Conservation (phyloP, 1,140 invertebrate species). For the Dinothrombium tinctorium region DNA sequence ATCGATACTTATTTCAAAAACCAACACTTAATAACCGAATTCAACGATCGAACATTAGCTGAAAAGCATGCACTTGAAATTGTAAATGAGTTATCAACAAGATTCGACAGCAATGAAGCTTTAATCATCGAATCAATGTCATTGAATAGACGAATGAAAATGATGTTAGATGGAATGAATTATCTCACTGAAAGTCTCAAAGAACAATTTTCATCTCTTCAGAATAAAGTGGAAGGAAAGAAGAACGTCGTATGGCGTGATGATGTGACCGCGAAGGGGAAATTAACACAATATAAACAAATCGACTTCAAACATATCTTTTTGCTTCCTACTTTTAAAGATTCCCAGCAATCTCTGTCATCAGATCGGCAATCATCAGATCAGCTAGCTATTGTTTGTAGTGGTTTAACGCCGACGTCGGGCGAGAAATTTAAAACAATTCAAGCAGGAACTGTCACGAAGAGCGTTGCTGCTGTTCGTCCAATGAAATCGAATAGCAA, state of each 20-base stretch:
- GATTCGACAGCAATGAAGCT: neutral
- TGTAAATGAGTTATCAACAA: neutral
- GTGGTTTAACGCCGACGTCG: no score
- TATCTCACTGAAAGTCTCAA: slow-evolving; percentile 5
- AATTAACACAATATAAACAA: no score
- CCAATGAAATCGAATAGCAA: no score
- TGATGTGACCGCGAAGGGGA: no score
- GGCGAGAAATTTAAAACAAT: no score
- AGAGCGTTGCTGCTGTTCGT: no score
- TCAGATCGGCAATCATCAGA: no score
- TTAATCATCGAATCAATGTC: slow-evolving; percentile 1
- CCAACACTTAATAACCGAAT: slow-evolving; percentile 1
- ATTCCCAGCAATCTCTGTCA: no score
- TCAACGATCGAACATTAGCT: slow-evolving; percentile 3
- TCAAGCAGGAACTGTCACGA: no score
- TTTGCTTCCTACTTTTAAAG: no score
- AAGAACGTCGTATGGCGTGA: slow-evolving; percentile 12
- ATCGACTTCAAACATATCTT: no score
- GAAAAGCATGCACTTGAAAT: slow-evolving; percentile 8
- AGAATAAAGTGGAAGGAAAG: slow-evolving; percentile 10
- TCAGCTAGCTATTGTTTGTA: no score
- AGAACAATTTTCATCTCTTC: neutral
- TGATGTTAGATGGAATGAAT: neutral
- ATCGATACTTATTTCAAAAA: slow-evolving; percentile 6
- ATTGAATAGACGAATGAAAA: neutral